Percentiles rank a stretch among this genome's conserved stretches.
These are phyloP conservation scores for Sycophaga agraensis DNA, from an alignment of 1,140 invertebrate species.

Conservation along the genomic window DNA sequence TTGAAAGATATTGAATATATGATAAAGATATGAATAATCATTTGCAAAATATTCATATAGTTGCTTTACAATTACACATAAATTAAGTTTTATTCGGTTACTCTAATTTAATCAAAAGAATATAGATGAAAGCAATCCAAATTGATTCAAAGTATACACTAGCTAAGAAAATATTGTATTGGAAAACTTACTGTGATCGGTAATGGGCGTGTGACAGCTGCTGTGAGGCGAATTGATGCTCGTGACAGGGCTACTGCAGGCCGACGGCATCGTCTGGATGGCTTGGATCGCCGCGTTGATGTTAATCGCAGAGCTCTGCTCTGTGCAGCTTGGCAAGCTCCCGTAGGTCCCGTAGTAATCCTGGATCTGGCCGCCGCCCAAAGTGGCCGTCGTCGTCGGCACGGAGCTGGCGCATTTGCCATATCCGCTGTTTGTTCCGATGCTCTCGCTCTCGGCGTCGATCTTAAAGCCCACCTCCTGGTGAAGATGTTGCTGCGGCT, in stretches of 20 bases:
- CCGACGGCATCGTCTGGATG: slow-evolving; percentile 40
- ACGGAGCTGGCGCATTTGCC: neutral
- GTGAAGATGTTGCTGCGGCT: slow-evolving; percentile 29
- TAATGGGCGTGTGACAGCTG: slow-evolving; percentile 43
- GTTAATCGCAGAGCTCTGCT: slow-evolving; percentile 39
- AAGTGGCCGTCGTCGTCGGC: too few relatives aligned
- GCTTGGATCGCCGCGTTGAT: slow-evolving; percentile 41
- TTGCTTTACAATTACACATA: too few relatives aligned
- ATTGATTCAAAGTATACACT: too few relatives aligned
- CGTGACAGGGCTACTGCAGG: slow-evolving; percentile 35
- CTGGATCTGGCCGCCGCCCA: slow-evolving; percentile 31
- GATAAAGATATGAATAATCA: too few relatives aligned
- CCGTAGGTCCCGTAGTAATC: slow-evolving; percentile 53
- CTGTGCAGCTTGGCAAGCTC: slow-evolving; percentile 25
- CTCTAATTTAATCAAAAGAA: too few relatives aligned
- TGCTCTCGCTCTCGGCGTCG: slow-evolving; percentile 38
- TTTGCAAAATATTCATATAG: too few relatives aligned
- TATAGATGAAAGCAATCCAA: too few relatives aligned
- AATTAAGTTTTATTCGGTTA: too few relatives aligned
- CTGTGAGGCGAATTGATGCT: slow-evolving; percentile 43
- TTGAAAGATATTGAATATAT: too few relatives aligned
- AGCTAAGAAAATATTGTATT: too few relatives aligned
- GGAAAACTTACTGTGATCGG: slow-evolving; percentile 49
- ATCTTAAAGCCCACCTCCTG: slow-evolving; percentile 44
- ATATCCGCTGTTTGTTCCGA: slow-evolving; percentile 5